Conservation (phyloP, 1,140 invertebrate species). For the Cyrtorhinus lividipennis region DNA sequence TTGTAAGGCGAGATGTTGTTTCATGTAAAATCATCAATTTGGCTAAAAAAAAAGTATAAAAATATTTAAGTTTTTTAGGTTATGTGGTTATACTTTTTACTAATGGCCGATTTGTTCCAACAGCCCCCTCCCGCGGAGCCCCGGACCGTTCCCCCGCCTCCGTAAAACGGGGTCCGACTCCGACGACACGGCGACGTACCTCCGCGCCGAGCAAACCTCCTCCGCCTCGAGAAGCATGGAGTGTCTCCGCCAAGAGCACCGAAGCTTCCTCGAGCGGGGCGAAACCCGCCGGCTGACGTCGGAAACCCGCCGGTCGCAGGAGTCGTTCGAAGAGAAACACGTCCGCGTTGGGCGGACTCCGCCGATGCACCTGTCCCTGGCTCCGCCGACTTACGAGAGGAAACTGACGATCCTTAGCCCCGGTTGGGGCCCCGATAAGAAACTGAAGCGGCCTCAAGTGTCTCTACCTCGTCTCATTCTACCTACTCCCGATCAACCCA, state of each 20-base stretch:
- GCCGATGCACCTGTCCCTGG: slow-evolving; percentile 51
- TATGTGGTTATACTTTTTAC: no score
- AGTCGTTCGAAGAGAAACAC: slow-evolving; percentile 9
- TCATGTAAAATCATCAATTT: no score
- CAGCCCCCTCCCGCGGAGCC: neutral
- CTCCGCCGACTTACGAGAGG: slow-evolving; percentile 44
- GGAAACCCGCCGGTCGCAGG: neutral
- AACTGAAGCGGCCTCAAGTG: slow-evolving; percentile 52
- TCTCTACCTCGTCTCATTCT: slow-evolving; percentile 58
- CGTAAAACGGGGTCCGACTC: neutral
- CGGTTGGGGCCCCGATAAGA: slow-evolving; percentile 41
- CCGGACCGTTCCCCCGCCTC: neutral
- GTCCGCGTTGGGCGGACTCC: slow-evolving; percentile 30
- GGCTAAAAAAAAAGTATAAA: no score
- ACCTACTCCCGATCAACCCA: slow-evolving; percentile 51
- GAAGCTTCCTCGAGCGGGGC: slow-evolving; percentile 5
- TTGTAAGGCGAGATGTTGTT: no score
- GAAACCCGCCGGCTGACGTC: neutral
- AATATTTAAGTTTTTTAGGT: no score
- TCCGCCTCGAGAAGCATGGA: neutral
- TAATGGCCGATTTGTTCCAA: no score
- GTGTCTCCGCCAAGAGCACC: slow-evolving; percentile 5
- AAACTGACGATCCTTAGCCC: slow-evolving; percentile 56
- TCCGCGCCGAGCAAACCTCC: neutral
- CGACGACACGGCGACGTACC: neutral